Evolutionary conservation across 2,797 vertebrate species (phyloP), one percentile per base, ranked within the genome.

Genomic region (Tragopan temminckii): DNA sequence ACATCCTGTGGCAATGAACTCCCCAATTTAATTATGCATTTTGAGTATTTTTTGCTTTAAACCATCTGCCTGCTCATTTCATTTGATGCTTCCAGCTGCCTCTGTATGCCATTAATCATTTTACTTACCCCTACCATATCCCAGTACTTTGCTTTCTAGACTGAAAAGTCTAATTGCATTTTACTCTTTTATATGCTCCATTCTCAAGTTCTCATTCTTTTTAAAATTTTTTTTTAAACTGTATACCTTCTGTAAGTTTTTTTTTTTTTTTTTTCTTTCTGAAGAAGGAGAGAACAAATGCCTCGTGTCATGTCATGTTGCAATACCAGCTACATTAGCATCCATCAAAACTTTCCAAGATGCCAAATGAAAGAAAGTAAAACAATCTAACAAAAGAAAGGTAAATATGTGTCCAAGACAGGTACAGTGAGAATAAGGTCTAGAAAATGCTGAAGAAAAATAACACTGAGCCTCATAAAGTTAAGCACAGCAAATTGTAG

Each of bases 41-140:
- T 96, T 38, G 4, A 58, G 88, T 78, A 80, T 11, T 81, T 74
- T 93, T 85, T 77, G 19, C 46, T 86, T 78, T 50, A 58, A 88
- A 71, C 15, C 15, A 35, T 55, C 63, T 84, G 62, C 23, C 36
- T 69, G 1, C 15, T 90, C 25, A 38, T 59, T 72, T 80, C 2
- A 27, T 71, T 69, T 84, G n/a, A 76, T 62, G n/a, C 4, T 19
- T 14, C 14, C 25, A 76, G 53, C 38, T 90, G 42, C n/a, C 71
- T 20, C 1, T 27, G 8, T 8, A 24, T 58, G 5, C 13, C 5
- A 31, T 58, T 61, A 6, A 42, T 74, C 4, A 45, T 74, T 83
- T 64, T 52, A 17, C 9, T 67, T 84, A 48, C 7, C 5, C 67
- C 36, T 20, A 36, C 6, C 7, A 19, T 5, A 58, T 20, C 19